Evolutionary conservation across 2,888 invertebrate genomes (phyloP).

Genomic region (Ferdinandea cuprea): DNA sequence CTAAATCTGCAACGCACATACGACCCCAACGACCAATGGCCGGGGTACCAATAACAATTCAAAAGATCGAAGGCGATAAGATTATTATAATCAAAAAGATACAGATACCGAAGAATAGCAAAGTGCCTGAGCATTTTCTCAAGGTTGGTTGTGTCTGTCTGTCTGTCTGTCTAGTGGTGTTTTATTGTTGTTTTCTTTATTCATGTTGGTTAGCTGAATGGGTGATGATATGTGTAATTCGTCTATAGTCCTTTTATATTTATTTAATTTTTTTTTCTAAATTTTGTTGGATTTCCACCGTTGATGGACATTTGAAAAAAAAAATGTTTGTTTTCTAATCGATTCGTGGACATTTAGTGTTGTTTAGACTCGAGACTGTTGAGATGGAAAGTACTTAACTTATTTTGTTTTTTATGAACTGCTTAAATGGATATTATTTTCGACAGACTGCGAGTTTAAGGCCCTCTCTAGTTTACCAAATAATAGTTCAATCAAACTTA

Average conservation of each 20-base stretch:
- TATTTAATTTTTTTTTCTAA: no score
- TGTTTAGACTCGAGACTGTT: slow-evolving; percentile 28
- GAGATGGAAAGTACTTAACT: neutral
- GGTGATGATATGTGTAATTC: slow-evolving; percentile 57
- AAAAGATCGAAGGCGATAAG: slow-evolving; percentile 83
- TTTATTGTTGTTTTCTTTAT: slow-evolving; percentile 33
- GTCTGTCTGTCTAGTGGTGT: slow-evolving; percentile 53
- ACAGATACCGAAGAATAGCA: slow-evolving; percentile 82
- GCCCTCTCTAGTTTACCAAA: no score
- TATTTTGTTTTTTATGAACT: neutral
- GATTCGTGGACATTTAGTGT: slow-evolving; percentile 21
- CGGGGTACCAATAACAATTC: slow-evolving; percentile 82
- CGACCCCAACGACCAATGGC: slow-evolving; percentile 76
- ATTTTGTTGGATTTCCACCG: slow-evolving; percentile 21
- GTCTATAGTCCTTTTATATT: slow-evolving; percentile 43
- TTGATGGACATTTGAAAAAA: neutral
- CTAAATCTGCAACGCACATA: slow-evolving; percentile 55
- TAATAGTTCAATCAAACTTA: no score
- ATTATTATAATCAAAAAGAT: slow-evolving; percentile 83
- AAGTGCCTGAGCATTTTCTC: slow-evolving; percentile 82
- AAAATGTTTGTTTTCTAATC: neutral
- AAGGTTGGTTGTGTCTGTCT: slow-evolving; percentile 80
- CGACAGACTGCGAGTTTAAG: no score
- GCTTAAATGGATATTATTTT: no score
- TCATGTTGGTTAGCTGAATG: slow-evolving; percentile 46